These are phyloP conservation scores for Cryptomyrus ogoouensis DNA, from an alignment of 2,113 vertebrate genomes.

Conservation along the genomic window DNA sequence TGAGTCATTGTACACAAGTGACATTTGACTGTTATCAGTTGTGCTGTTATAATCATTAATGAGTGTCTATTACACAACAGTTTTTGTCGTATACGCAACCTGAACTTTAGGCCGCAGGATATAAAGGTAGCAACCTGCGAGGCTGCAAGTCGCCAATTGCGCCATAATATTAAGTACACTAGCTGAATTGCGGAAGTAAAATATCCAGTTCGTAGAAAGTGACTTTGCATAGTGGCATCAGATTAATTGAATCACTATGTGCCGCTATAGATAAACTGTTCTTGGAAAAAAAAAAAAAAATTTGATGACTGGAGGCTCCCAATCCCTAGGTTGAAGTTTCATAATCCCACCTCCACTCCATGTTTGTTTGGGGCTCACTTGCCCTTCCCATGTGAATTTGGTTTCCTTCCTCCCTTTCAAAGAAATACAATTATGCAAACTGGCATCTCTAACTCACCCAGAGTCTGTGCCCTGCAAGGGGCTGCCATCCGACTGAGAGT, in stretches of 20 bases:
- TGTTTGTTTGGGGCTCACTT: not conserved
- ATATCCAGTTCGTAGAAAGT: not conserved
- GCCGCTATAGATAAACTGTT: not conserved
- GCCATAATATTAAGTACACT: not conserved
- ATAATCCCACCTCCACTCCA: not conserved
- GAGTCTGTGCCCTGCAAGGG: not conserved
- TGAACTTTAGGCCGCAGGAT: not conserved
- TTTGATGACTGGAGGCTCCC: not conserved
- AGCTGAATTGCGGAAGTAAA: not conserved
- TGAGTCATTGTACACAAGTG: not conserved
- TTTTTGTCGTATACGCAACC: not conserved
- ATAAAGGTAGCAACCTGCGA: not conserved
- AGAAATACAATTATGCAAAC: not conserved
- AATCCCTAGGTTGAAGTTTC: not conserved
- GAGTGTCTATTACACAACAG: not conserved
- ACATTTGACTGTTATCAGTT: not conserved
- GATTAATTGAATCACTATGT: not conserved
- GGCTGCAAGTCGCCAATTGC: not conserved
- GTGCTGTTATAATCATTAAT: slow-evolving; percentile 1
- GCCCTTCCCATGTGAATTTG: not conserved
- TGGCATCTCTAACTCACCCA: not conserved
- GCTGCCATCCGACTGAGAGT: not conserved
- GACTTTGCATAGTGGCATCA: not conserved
- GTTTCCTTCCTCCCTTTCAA: not conserved
- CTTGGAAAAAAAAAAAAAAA: not conserved